Base-by-base conservation (phyloP, 2,797 vertebrate species). In the Muraenolepis orangiensis region DNA sequence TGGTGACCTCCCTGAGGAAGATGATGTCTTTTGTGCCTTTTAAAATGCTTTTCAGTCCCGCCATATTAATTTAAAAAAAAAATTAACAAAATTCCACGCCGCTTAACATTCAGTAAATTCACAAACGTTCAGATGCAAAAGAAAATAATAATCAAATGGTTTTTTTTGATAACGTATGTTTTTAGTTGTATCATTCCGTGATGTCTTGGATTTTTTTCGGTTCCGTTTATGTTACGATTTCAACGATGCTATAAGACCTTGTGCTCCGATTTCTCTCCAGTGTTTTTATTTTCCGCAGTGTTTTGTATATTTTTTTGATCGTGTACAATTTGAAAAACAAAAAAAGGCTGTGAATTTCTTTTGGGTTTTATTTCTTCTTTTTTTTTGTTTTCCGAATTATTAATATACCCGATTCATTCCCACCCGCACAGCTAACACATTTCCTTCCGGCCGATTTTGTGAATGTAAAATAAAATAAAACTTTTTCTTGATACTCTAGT, bases 361-460 rank as follows among this genome's bases (percentile, higher is more conserved):
- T 86, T n/a, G n/a, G n/a, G n/a, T n/a, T n/a, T n/a, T n/a, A n/a
- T n/a, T n/a, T n/a, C n/a, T n/a, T n/a, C n/a, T n/a, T 81, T 18
- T 57, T 57, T 18, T 67, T 29, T 14, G 3, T 4, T 67, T 67
- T 23, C 92, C 92, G 86, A 90, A 89, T 81, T 91, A 93, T 93
- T 94, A 93, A 94, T 94, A 88, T 89, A 86, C n/a, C n/a, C n/a
- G 80, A 91, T 88, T 92, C 89, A 94, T 94, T 95, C 92, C 93
- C 94, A 94, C 94, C 92, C 94, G 94, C 93, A 92, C 93, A 89
- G 94, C 95, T 98, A 97, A 98, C 95, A 86, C 95, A 93, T 95
- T 93, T 91, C 94, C 95, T n/a, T 96, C 66, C 28, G 95, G 93
- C 93, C 85, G 64, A 94, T 91, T 88, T 83, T 72, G 76, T 83